Conservation (phyloP, 2,797 vertebrate genomes). For the Tiaroga cobitis region DNA sequence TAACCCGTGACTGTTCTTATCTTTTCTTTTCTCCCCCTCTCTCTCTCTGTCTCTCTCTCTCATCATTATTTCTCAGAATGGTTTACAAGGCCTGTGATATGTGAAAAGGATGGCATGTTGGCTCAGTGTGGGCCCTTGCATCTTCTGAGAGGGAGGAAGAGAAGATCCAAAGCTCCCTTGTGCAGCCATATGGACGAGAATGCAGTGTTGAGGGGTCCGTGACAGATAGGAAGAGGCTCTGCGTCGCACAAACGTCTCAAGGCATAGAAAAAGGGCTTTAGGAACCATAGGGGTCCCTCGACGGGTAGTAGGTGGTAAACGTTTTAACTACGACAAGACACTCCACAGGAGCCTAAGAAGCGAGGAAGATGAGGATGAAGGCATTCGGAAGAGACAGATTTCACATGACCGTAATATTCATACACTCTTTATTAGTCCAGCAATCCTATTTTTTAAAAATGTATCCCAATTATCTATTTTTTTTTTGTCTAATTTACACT, state of each 20-base stretch:
- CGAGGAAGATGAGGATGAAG: slow-evolving; percentile 25
- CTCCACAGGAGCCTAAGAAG: slow-evolving; percentile 6
- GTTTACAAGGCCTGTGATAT: slow-evolving; percentile 67
- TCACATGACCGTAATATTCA: neutral
- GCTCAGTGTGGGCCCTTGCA: slow-evolving; percentile 73
- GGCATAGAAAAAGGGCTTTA: slow-evolving; percentile 1
- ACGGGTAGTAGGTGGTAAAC: slow-evolving; percentile 56
- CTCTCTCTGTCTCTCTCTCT: slow-evolving; percentile 53
- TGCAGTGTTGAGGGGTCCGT: neutral
- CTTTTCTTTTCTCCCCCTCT: slow-evolving; percentile 45
- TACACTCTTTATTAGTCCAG: neutral
- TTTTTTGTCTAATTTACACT: too few species aligned
- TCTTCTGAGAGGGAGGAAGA: slow-evolving; percentile 75
- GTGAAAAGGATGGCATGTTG: slow-evolving; percentile 66
- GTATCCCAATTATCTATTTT: neutral
- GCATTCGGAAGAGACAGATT: slow-evolving; percentile 11
- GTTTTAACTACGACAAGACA: slow-evolving; percentile 61
- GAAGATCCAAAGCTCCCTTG: slow-evolving; percentile 71
- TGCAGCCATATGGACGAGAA: slow-evolving; percentile 70
- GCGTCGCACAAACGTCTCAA: slow-evolving; percentile 6
- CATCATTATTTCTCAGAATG: slow-evolving; percentile 62
- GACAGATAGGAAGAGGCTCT: slow-evolving; percentile 5
- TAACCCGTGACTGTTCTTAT: slow-evolving; percentile 15
- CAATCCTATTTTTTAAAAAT: neutral
- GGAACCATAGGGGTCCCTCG: slow-evolving; percentile 20